Base-by-base conservation (phyloP, 35 echinoderm and acorn worm genomes). In the Apostichopus japonicus region DNA sequence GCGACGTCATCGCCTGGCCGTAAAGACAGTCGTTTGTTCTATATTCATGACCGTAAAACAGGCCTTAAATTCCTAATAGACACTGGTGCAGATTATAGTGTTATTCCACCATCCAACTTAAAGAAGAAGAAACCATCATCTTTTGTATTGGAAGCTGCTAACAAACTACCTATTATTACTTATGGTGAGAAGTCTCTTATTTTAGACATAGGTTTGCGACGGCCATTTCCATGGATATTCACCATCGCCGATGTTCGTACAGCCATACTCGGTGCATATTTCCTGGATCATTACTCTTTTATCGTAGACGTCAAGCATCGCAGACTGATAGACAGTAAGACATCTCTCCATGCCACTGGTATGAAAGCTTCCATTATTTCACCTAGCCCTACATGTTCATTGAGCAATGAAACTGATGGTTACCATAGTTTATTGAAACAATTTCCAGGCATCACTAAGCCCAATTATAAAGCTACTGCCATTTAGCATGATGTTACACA, bases 211-310 rank as follows among this genome's bases (percentile, higher is more conserved):
- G 84, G 84, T 15, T 55, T 87, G 10, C 24, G 84, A 33, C 84
- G 84, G 6, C 6, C 5, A 15, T 87, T 87, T 22, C 84, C 58
- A 24, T 87, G 84, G 84, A 65, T 87, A 44, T 87, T 87, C 78
- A 24, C 59, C 10, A 19, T 63, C 5, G 84, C 84, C 4, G 54
- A 87, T 24, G 84, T 87, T 8, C 23, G 4, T 11, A 53, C 8
- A 5, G 53, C 84, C n/a, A 87, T 87, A 5, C 14, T 87, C 4
- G 84, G 84, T 13, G 5, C 5, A 2, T 53, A 87, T 21, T 87
- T 87, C 23, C 23, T 87, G 55, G 4, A 11, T 11, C 57, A 87
- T 87, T 87, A 59, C 33, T 5, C 4, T 63, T 19, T 87, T 4
- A 17, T 87, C 5, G 84, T 87, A 11, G 84, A 87, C 57, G 84